Base-by-base conservation (phyloP, 2,888 invertebrate species). In the Koerneria pararmatus region DNA sequence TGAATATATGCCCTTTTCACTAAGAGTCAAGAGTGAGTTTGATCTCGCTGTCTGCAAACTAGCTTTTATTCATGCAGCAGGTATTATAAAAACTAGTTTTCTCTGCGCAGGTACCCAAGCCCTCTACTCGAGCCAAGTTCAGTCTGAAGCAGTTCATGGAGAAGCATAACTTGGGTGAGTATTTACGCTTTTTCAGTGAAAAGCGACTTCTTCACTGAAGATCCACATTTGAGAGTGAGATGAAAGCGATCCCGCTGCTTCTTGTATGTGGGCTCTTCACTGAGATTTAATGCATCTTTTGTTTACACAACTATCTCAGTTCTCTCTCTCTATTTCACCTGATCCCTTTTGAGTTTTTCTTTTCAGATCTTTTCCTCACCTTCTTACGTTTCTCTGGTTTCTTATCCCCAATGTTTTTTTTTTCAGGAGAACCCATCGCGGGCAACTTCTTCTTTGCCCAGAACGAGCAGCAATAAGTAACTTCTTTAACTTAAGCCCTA, bases 131-230 rank as follows among this genome's bases (percentile, higher is more conserved):
- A 5, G 80, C 82, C 58, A 83, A 83, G 69, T 83, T 83, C 73
- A 78, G 72, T 53, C 74, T 83, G 49, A 79, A 79, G 69, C 69
- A 76, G 68, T 83, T 83, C 69, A 79, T 82, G 67, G 82, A 83
- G 69, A 83, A 83, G 70, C 77, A 82, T 67, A 78, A 83, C 60
- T 72, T 83, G 32, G 83, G 80, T 77, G 58, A 66, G 69, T 46
- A 19, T 2, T 11, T 19, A 34, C 53, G 1, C 15, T 24, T 51
- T 15, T 51, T 11, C 29, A 63, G 32, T 31, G n/a, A 15, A 19
- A 41, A 19, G n/a, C n/a, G n/a, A 15, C 46, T 41, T 15, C n/a
- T n/a, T 41, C n/a, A n/a, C n/a, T n/a, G n/a, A n/a, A n/a, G n/a
- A n/a, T n/a, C n/a, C n/a, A n/a, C n/a, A n/a, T n/a, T n/a, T n/a